phyloP scores from a whole-genome alignment of 2,888 invertebrate species.

The Syrphus vitripennis region DNA sequence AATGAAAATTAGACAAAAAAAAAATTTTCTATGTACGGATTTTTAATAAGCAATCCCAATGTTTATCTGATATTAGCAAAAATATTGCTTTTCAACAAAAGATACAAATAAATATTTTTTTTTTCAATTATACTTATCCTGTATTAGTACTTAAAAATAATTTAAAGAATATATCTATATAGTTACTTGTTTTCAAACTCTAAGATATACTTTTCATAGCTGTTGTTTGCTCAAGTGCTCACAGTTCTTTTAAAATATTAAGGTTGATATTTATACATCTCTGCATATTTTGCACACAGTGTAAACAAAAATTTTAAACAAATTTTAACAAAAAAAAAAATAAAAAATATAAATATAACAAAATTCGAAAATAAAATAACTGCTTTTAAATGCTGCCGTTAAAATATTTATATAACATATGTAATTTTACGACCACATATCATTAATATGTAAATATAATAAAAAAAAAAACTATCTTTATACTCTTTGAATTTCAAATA shows the following conservation, averaged over 20 bases:
- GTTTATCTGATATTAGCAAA: too few relatives aligned
- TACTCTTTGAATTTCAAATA: constrained; percentile 98
- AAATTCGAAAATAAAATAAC: not conserved
- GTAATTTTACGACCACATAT: not conserved
- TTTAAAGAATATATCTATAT: not conserved
- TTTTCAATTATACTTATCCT: too few relatives aligned
- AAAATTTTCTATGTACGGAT: too few relatives aligned
- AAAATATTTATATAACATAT: not conserved
- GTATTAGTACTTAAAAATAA: too few relatives aligned
- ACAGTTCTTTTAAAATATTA: not conserved
- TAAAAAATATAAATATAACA: not conserved
- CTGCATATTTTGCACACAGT: not conserved
- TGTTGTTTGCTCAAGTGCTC: not conserved
- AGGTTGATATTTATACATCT: not conserved
- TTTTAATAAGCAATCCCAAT: too few relatives aligned
- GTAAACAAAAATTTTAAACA: not conserved
- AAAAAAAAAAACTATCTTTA: constrained; percentile 82
- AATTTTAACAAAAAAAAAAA: not conserved
- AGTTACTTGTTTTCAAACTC: not conserved
- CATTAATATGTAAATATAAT: not conserved
- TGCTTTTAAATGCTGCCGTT: not conserved
- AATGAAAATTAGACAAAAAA: too few relatives aligned
- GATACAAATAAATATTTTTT: too few relatives aligned
- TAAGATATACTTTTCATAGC: not conserved
- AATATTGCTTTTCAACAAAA: too few relatives aligned